Evolutionary conservation across 2,113 vertebrate genomes (phyloP).

Genomic region (Chloroceryle aenea): DNA sequence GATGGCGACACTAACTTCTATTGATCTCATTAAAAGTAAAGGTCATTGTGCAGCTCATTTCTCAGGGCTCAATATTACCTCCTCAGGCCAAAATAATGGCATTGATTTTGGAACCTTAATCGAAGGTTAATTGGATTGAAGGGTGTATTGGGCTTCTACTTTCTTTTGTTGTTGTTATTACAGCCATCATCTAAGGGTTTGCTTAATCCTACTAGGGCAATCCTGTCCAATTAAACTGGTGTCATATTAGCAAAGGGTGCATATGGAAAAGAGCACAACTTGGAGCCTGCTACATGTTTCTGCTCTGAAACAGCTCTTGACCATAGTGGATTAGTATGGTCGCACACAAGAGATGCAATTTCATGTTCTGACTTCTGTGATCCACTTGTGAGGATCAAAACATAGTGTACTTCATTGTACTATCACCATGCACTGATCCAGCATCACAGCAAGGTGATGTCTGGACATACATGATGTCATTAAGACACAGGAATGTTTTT

Average conservation of each 20-base stretch:
- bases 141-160: conserved; percentile 51
- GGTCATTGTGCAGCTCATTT: conserved; percentile 65
- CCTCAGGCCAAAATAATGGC: conserved; percentile 66
- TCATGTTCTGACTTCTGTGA: neutral
- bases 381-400: neutral
- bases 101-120: conserved; percentile 81
- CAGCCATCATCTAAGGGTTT: conserved; percentile 35
- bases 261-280: neutral
- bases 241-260: conserved; percentile 66
- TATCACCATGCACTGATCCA: neutral
- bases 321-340: neutral
- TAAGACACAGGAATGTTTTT: neutral
- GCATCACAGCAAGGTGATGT: neutral
- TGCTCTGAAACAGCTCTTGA: neutral
- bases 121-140: conserved; percentile 83
- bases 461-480: neutral
- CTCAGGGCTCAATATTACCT: conserved; percentile 64
- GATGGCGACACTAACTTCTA: conserved; percentile 75
- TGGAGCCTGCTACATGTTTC: neutral
- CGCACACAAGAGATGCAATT: neutral
- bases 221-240: conserved; percentile 58
- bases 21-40: conserved; percentile 82
- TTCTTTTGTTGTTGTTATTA: conserved; percentile 34
- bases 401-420: neutral
- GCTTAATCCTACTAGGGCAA: conserved; percentile 54